phyloP scores from a whole-genome alignment of 2,113 vertebrate species.

The Scophthalmus maximus region DNA sequence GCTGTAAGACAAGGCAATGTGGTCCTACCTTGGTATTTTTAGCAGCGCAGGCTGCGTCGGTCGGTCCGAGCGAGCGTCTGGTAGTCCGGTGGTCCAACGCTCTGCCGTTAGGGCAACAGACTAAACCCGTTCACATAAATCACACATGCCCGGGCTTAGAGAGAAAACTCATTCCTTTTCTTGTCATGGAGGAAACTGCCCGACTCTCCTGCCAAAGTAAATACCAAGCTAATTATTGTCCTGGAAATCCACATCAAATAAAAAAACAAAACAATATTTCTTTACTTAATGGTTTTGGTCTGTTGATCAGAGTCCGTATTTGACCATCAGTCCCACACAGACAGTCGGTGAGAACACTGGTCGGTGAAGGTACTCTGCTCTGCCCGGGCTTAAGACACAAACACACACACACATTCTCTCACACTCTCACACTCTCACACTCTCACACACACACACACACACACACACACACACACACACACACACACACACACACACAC shows the following conservation, averaged over 20 bases:
- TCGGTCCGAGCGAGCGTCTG: constrained; percentile 35
- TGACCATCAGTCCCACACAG: not conserved
- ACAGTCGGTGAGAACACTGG: not conserved
- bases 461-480: constrained; percentile 32
- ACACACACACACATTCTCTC: constrained; percentile 57
- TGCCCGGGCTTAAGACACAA: constrained; percentile 66
- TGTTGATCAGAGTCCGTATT: too few species aligned
- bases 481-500: constrained; percentile 48
- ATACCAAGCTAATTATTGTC: not conserved
- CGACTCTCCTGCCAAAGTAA: too few species aligned
- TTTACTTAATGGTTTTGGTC: constrained; percentile 6
- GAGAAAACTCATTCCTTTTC: not conserved
- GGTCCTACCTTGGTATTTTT: constrained; percentile 63
- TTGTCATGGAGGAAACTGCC: not conserved
- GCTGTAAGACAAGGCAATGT: not conserved
- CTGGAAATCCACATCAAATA: not conserved
- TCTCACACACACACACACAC: constrained; percentile 9
- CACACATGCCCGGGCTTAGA: constrained; percentile 71
- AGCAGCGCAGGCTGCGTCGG: constrained; percentile 13
- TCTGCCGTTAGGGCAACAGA: constrained; percentile 19
- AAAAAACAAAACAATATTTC: not conserved
- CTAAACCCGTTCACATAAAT: constrained; percentile 69
- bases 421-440: constrained; percentile 3
- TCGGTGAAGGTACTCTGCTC: too few species aligned
- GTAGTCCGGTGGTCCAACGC: constrained; percentile 42